Conservation (phyloP, 2,797 vertebrate genomes). For the Poecilia gillii region DNA sequence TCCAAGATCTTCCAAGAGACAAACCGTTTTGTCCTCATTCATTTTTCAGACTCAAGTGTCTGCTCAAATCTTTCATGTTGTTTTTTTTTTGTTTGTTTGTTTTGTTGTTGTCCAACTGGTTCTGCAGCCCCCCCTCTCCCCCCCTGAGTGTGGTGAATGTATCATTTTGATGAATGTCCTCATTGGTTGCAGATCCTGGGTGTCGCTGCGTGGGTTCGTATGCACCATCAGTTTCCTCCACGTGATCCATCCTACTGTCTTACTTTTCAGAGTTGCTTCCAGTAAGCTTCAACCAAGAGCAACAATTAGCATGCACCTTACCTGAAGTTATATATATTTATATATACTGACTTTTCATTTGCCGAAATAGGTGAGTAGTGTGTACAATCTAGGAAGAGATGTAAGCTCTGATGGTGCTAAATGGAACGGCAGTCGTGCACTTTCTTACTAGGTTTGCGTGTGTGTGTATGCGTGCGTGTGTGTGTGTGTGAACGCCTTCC, state of each 20-base stretch:
- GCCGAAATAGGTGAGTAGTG: constrained; percentile 64
- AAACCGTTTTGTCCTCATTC: constrained; percentile 58
- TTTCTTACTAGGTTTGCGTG: constrained; percentile 71
- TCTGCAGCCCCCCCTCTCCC: constrained; percentile 37
- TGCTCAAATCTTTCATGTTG: constrained; percentile 32
- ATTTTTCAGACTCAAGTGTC: constrained; percentile 69
- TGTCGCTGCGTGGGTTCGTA: constrained; percentile 58
- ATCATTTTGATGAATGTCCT: constrained; percentile 69
- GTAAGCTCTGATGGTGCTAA: constrained; percentile 84
- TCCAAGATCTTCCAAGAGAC: constrained; percentile 75
- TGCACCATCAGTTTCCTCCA: constrained; percentile 61
- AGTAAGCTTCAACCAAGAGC: constrained; percentile 77
- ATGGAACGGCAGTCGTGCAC: constrained; percentile 79
- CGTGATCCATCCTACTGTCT: constrained; percentile 67
- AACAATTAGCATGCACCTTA: constrained; percentile 76
- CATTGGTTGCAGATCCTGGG: constrained; percentile 49
- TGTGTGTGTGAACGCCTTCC: constrained; percentile 35
- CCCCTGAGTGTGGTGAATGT: constrained; percentile 73
- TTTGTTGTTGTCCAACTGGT: constrained; percentile 48
- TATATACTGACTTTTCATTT: constrained; percentile 53
- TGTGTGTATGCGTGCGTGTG: constrained; percentile 26
- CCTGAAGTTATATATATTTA: constrained; percentile 51
- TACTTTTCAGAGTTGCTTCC: constrained; percentile 77
- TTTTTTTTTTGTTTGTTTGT: background rate
- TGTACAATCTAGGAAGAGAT: constrained; percentile 72